Percentiles rank a stretch among this genome's conserved stretches.
Conservation (phyloP, 2,888 invertebrate genomes). For the Phyllotreta striolata region DNA sequence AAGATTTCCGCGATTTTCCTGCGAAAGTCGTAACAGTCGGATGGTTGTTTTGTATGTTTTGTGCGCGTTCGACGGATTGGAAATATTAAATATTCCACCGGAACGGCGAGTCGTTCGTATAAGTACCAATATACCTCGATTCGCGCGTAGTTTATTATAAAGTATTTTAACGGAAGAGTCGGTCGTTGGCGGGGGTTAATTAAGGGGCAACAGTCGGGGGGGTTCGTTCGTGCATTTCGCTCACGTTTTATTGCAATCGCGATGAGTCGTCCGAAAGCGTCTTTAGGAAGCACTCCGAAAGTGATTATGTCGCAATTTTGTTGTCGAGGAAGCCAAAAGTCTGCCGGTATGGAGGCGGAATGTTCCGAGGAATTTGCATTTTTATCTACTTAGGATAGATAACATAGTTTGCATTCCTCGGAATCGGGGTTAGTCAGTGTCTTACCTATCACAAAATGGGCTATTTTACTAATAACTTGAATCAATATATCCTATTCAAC, state of each 20-base stretch:
- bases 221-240: background rate
- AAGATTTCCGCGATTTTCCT: slow-evolving; percentile 15
- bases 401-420: slow-evolving; percentile 1
- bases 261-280: background rate
- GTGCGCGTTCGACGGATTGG: too few relatives aligned
- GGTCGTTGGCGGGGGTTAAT: background rate
- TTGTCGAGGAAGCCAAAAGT: slow-evolving; percentile 7
- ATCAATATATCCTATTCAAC: too few relatives aligned
- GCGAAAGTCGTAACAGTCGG: background rate
- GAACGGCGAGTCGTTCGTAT: too few relatives aligned
- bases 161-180: too few relatives aligned
- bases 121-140: too few relatives aligned
- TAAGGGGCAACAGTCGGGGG: background rate
- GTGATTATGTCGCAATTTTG: slow-evolving; percentile 7
- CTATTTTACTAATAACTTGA: too few relatives aligned
- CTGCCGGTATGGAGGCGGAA: background rate
- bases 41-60: too few relatives aligned
- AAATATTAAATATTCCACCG: too few relatives aligned
- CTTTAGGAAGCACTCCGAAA: background rate
- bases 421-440: background rate
- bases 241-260: slow-evolving; percentile 1
- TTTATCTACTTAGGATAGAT: slow-evolving; percentile 7
- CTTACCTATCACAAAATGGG: background rate
- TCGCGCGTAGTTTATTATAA: too few relatives aligned
- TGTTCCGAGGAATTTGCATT: slow-evolving; percentile 3